Base-by-base conservation (phyloP, 2,797 vertebrate species). In the Echiichthys vipera region DNA sequence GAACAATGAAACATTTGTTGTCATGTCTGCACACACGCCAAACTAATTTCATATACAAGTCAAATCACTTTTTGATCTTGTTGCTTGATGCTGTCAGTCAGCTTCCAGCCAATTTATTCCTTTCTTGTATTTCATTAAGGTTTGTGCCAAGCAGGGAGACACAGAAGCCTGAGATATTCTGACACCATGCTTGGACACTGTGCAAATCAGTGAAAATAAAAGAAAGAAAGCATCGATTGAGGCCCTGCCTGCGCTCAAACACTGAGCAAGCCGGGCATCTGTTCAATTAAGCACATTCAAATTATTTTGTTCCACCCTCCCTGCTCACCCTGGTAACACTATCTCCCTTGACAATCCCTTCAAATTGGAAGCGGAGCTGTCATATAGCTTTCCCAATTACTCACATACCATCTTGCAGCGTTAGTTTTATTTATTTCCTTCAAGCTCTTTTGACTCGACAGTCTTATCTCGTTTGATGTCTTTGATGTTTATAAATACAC, bases 251-350 rank as follows among this genome's bases (percentile, higher is more conserved):
- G 20, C 34, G 45, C 55, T 67, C 73, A 75, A 50, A 76, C 63
- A 61, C 71, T 37, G n/a, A 71, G 46, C 34, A 22, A 36, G 34
- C 34, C 7, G 25, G 77, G 58, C 71, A 65, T 83, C 71, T 86
- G 74, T 81, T 81, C 65, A 74, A 67, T 78, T 73, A 81, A 72
- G 43, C 63, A 73, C 59, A 80, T 74, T 75, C 45, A 77, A 84
- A 78, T 63, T 24, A 72, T 74, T 81, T 64, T 66, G 40, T 62
- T 65, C 65, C 69, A 66, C 65, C 30, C 64, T 75, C n/a, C n/a
- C 49, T 17, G 17, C 37, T 78, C 55, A 20, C 14, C 63, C 55
- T 39, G 12, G 37, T 53, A 47, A 43, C 63, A 49, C 42, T 32
- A 4, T 66, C 47, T 83, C 71, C 58, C 42, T 34, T 9, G 46